Percentiles rank a stretch among this genome's conserved stretches.
Evolutionary conservation across 2,888 invertebrate species (phyloP).

Genomic region (Pasiphila rectangulata): DNA sequence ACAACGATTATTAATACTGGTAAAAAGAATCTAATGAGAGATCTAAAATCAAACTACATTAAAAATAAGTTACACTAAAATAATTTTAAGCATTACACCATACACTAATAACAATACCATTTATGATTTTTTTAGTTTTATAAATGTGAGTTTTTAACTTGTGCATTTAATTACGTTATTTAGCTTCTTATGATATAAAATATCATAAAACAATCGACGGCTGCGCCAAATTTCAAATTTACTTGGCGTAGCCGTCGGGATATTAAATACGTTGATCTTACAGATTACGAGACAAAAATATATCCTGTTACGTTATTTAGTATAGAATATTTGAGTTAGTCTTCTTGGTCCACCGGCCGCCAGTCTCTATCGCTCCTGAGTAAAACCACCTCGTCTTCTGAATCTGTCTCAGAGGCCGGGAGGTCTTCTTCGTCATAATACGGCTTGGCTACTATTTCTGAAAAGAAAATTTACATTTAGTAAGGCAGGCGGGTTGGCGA

Average conservation of each 20-base stretch:
- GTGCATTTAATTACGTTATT: not conserved
- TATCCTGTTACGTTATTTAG: no score
- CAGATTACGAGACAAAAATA: no score
- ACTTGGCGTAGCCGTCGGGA: not conserved
- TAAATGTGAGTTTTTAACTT: not conserved
- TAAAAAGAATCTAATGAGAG: not conserved
- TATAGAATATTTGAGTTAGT: not conserved
- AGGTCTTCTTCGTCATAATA: conserved; percentile 87
- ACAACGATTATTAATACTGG: not conserved
- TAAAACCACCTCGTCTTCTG: conserved; percentile 81
- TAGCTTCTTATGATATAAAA: no score
- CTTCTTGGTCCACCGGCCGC: conserved; percentile 29
- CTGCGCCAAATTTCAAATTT: not conserved
- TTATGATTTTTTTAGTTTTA: no score
- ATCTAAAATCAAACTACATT: no score
- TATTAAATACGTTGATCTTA: no score
- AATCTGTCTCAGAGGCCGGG: conserved; percentile 81
- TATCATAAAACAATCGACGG: no score
- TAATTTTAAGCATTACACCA: no score
- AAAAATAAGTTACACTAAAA: no score
- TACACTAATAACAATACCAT: no score
- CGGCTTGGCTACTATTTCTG: conserved; percentile 77
- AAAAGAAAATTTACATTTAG: no score
- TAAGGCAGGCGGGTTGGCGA: no score
- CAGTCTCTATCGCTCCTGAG: conserved; percentile 66